Conservation (phyloP, 2,113 vertebrate genomes). For the Desmodus rotundus region DNA sequence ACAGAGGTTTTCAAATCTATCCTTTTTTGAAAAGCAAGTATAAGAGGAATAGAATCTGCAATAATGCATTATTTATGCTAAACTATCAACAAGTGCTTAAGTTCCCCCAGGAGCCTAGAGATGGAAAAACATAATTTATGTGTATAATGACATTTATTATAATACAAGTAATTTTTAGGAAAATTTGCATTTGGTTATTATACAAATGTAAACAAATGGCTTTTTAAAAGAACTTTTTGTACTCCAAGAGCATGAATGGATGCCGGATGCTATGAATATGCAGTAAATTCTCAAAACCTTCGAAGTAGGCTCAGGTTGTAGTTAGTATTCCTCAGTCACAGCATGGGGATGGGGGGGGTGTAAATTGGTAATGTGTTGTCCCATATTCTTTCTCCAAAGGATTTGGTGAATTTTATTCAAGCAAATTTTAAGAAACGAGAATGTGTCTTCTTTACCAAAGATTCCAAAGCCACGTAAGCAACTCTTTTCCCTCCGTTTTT, state of each 20-base stretch:
- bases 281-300: neutral
- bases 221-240: neutral
- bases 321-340: neutral
- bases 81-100: neutral
- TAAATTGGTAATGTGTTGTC: neutral
- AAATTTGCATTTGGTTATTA: neutral
- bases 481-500: neutral
- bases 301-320: neutral
- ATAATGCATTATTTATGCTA: neutral
- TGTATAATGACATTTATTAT: neutral
- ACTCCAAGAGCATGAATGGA: neutral
- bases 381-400: constrained; percentile 72
- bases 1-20: neutral
- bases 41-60: neutral
- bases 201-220: neutral
- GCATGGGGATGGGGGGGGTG: neutral
- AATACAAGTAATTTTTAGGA: neutral
- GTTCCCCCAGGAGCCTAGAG: neutral
- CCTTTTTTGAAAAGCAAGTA: neutral
- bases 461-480: constrained; percentile 83
- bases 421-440: constrained; percentile 87
- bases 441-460: constrained; percentile 85
- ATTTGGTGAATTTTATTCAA: constrained; percentile 83
- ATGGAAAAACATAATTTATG: neutral
- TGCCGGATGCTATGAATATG: neutral